Evolutionary conservation across 2,113 vertebrate genomes (phyloP).

Genomic region (Pluvialis apricaria): DNA sequence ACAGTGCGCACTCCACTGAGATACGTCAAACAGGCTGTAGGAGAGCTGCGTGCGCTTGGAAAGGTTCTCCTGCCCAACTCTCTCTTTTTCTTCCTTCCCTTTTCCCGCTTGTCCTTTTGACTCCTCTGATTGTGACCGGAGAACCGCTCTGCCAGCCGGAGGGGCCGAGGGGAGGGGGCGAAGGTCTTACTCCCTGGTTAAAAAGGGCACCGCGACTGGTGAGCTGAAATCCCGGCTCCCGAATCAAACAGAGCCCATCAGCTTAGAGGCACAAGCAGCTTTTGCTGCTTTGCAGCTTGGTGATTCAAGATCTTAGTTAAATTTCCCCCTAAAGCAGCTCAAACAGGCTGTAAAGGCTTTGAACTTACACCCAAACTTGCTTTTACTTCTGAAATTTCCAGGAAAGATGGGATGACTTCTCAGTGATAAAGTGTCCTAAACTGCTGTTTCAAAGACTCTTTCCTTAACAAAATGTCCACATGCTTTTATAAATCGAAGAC

Average conservation of each 20-base stretch:
- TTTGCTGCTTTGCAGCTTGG: not conserved
- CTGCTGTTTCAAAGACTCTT: not conserved
- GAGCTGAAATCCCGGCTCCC: not conserved
- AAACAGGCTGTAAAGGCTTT: not conserved
- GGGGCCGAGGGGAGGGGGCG: not conserved
- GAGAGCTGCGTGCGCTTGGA: constrained; percentile 9
- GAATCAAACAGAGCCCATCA: not conserved
- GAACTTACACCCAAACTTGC: not conserved
- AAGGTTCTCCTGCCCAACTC: not conserved
- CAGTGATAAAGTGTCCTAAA: not conserved
- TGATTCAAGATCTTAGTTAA: not conserved
- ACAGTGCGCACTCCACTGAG: constrained; percentile 48
- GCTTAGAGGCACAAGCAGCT: not conserved
- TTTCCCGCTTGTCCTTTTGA: not conserved
- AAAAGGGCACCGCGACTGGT: not conserved
- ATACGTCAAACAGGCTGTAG: constrained; percentile 29
- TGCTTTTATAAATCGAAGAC: not conserved
- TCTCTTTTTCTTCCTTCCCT: not conserved
- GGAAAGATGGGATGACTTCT: not conserved
- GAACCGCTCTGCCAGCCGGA: not conserved
- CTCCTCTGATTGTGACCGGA: not conserved
- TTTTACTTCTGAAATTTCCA: not conserved
- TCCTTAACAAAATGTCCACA: accelerated
- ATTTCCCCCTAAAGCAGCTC: not conserved
- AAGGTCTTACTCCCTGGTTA: not conserved